Base-by-base conservation (phyloP, 2,888 invertebrate genomes). In the Mechanitis messenoides region DNA sequence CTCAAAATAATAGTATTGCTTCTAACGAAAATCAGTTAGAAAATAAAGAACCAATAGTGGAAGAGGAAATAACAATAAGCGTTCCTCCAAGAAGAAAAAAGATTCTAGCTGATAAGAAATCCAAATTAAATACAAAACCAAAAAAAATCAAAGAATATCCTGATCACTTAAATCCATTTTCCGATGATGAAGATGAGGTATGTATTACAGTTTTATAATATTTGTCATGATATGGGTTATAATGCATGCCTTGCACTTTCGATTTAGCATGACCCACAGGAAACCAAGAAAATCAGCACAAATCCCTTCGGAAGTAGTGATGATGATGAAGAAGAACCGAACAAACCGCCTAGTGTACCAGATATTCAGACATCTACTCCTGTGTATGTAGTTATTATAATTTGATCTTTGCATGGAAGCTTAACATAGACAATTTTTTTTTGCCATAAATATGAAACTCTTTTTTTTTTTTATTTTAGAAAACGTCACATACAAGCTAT, bases 161-260 rank as follows among this genome's bases (percentile, higher is more conserved):
- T 0, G 93, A 93, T 68, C 92, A 95, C 75, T 88, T 96, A 67
- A 97, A 97, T 90, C 97, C 97, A 4, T 97, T 97, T 84, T 93
- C 92, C 45, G 94, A 94, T 70, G 95, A 95, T 35, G 92, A 92
- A 53, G 87, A 84, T 70, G 83, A 81, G 76, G 82, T 83, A 74
- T 65, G 69, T 69, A 53, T 20, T 20, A 42, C 38, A 47, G 42
- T 33, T 54, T 31, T 12, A 54, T 54, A 46, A 28, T 35, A 45
- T 11, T 11, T 31, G 46, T 38, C 7, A 20, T 62, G 56, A 42
- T 54, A 53, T 3, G 56, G 50, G 55, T 45, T 61, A 60, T 66
- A 66, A 66, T 64, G 66, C 62, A 64, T 64, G 64, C 63, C 20
- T 63, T 61, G 45, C 54, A 62, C 55, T 62, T 67, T 64, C 55